phyloP scores from a whole-genome alignment of 2,888 invertebrate species.

The Hirtodrosophila confusa region DNA sequence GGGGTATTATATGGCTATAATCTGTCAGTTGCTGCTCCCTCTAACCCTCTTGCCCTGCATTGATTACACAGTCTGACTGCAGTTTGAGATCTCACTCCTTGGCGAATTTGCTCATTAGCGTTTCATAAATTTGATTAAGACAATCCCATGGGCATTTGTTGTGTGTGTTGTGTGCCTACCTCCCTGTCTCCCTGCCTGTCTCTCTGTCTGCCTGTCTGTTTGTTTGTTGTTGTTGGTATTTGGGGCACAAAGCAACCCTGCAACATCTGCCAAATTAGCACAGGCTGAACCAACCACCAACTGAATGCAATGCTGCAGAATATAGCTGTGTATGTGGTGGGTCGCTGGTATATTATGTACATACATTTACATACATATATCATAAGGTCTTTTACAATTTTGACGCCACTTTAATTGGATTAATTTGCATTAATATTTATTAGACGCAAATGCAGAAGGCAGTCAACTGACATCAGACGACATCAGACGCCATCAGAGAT shows the following conservation, averaged over 20 bases:
- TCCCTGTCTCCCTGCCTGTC: conserved; percentile 35
- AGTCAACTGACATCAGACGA: conserved; percentile 46
- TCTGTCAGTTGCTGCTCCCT: conserved; percentile 23
- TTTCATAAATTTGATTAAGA: conserved; percentile 78
- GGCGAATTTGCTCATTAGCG: conserved; percentile 71
- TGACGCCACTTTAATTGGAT: conserved; percentile 76
- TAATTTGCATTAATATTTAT: conserved; percentile 78
- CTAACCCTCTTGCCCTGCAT: conserved; percentile 26
- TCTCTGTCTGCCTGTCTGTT: conserved; percentile 35
- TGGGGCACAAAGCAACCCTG: conserved; percentile 48
- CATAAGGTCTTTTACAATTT: conserved; percentile 77
- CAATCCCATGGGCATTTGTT: conserved; percentile 66
- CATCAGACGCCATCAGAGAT: conserved; percentile 13
- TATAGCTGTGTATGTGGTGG: conserved; percentile 1
- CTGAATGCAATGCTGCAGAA: conserved; percentile 30
- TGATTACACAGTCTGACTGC: conserved; percentile 48
- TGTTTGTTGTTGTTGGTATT: conserved; percentile 16
- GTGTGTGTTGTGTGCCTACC: conserved; percentile 29
- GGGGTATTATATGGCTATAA: conserved; percentile 70
- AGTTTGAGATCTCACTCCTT: conserved; percentile 48
- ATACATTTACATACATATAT: conserved; percentile 41
- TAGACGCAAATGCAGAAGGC: conserved; percentile 70
- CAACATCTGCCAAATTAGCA: conserved; percentile 73
- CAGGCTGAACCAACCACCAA: conserved; percentile 63
- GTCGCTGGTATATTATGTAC: background rate